Evolutionary conservation across 2,888 invertebrate species (phyloP).

Genomic region (Lepidocyrtoides sp.): DNA sequence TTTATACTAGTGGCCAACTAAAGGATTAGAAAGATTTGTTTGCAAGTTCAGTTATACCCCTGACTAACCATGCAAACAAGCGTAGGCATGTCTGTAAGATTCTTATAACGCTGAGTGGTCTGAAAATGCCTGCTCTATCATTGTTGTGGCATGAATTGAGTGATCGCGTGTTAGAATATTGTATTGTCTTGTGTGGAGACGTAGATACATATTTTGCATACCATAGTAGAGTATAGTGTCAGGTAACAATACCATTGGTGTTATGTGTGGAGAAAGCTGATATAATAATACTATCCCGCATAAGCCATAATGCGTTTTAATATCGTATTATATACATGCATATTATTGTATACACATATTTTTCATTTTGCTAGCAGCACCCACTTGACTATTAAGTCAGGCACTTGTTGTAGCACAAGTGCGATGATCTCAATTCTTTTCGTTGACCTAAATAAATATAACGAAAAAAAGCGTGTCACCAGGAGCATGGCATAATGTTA

Average conservation of each 20-base stretch:
- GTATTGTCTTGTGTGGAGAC: neutral
- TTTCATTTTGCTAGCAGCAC: neutral
- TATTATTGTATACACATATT: neutral
- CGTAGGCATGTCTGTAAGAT: neutral
- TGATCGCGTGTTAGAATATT: constrained; percentile 54
- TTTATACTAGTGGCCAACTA: neutral
- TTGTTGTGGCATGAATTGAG: constrained; percentile 57
- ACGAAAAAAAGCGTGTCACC: constrained; percentile 79
- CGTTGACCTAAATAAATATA: constrained; percentile 82
- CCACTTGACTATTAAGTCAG: neutral
- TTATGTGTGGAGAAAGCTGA: neutral
- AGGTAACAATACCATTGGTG: neutral
- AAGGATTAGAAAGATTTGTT: neutral
- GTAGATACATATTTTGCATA: neutral
- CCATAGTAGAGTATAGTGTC: neutral
- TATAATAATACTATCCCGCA: neutral
- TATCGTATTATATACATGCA: neutral
- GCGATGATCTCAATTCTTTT: constrained; percentile 80
- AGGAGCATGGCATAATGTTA: constrained; percentile 77
- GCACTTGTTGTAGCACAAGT: constrained; percentile 64
- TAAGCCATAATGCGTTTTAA: neutral
- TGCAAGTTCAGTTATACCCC: neutral
- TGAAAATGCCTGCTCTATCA: constrained; percentile 5
- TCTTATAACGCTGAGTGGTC: neutral
- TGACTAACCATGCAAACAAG: neutral